Evolutionary conservation across 1,140 invertebrate species (phyloP), one percentile per base, ranked within the genome.

Genomic region (Caenorhabditis inopinata): DNA sequence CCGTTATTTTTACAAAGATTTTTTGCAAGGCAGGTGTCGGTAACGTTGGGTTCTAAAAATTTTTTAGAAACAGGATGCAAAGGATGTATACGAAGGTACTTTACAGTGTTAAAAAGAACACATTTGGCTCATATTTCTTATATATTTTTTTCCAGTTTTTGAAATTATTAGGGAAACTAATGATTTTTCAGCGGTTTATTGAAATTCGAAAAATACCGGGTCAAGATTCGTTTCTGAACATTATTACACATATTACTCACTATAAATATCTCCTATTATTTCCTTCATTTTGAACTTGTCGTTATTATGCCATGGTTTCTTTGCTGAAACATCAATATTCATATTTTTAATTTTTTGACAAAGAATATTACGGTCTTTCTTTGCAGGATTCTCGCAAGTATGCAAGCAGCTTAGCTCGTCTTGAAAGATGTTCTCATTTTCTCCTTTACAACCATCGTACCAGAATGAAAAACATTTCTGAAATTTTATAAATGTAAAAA

Each of bases 361-460:
- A 48, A 1, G 1, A 11, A 29, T 27, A 42, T 80, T 78, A 85
- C 76, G 74, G 77, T 83, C 76, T 80, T 79, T 82, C 38, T 32
- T 80, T 3, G 81, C 81, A 32, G 83, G 83, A 76, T 87, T 83
- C 25, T 85, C 85, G 58, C 85, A 87, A 21, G 87, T 75, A 79
- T 83, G 85, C 62, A 87, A 82, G 76, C 85, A 87, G 9, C 75
- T 87, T 32, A 86, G 48, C 35, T 86, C 77, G 47, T 87, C 85
- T 48, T 85, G 83, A 76, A 87, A 87, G 21, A 86, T 79, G 74
- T 87, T 87, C 68, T 85, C 42, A n/a, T 45, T 80, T 29, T 53
- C 74, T 23, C 78, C 75, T 49, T 74, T 76, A 76, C 85, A 86
- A 5, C 86, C 85, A 68, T 86, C 85, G 47, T 85, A 85, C 83